phyloP scores from a whole-genome alignment of 2,113 vertebrate species.

The Cyprinodon brontotheroides region DNA sequence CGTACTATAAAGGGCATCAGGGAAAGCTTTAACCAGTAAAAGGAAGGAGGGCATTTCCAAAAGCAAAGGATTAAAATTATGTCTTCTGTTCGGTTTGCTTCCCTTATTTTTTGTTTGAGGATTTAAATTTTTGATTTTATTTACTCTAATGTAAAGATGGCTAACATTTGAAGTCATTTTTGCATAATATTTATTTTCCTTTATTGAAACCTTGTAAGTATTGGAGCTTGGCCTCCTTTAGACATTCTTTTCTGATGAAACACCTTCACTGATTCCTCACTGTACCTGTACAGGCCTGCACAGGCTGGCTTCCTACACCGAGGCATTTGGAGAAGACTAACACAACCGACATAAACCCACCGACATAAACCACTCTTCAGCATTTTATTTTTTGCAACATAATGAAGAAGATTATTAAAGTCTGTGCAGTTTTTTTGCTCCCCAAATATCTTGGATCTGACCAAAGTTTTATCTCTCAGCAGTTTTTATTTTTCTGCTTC shows the following conservation, averaged over 20 bases:
- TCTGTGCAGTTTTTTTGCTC: neutral
- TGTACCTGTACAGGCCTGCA: constrained; percentile 56
- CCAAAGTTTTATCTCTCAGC: neutral
- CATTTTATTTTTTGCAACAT: neutral
- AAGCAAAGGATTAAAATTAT: neutral
- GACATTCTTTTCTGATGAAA: constrained; percentile 68
- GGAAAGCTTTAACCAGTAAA: too few species aligned
- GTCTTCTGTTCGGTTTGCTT: neutral
- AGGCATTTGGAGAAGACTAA: constrained; percentile 2
- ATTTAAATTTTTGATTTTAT: too few species aligned
- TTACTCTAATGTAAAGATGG: too few species aligned
- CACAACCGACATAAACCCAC: neutral
- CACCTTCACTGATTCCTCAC: constrained; percentile 27
- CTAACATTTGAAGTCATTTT: neutral
- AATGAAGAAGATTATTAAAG: neutral
- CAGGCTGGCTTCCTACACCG: constrained; percentile 13
- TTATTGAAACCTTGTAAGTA: neutral
- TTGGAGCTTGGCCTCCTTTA: constrained; percentile 24
- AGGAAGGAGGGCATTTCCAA: neutral
- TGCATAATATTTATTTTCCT: neutral
- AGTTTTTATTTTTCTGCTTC: neutral
- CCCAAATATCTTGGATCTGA: neutral
- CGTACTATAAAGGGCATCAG: neutral
- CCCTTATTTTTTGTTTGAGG: neutral
- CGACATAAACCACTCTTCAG: neutral